Evolutionary conservation across 2,888 invertebrate species (phyloP).

Genomic region (Synergus laeviventris): DNA sequence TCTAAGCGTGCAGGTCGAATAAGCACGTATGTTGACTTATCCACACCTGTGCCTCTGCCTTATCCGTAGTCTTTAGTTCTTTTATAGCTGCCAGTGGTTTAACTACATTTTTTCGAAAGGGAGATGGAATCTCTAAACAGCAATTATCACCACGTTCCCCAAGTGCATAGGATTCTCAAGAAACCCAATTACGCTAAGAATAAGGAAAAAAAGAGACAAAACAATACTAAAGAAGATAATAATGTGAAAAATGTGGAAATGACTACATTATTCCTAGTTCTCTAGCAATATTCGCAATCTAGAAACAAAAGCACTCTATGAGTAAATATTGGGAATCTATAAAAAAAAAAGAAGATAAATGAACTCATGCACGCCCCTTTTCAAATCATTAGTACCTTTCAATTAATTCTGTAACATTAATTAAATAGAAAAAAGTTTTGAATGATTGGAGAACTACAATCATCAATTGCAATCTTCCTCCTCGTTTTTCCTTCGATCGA

Average conservation of each 20-base stretch:
- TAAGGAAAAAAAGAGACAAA: not conserved
- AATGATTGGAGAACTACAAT: not conserved
- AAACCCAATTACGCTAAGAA: constrained; percentile 15
- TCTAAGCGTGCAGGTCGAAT: constrained; percentile 22
- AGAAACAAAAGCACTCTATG: not conserved
- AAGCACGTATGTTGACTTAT: constrained; percentile 34
- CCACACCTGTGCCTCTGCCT: constrained; percentile 36
- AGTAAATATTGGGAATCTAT: too few relatives aligned
- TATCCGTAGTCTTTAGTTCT: constrained; percentile 28
- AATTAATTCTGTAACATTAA: not conserved
- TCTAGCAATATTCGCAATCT: not conserved
- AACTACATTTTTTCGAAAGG: constrained; percentile 39
- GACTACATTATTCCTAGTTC: not conserved
- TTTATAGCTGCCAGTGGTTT: constrained; percentile 33
- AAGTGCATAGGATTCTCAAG: constrained; percentile 11
- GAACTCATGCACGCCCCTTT: not conserved
- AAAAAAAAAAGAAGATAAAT: too few relatives aligned
- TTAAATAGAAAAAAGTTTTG: not conserved
- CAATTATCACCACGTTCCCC: constrained; percentile 32
- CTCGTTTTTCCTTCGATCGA: not conserved
- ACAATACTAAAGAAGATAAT: not conserved
- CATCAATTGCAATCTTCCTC: not conserved
- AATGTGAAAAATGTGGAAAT: not conserved
- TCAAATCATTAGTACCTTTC: not conserved
- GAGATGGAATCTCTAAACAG: constrained; percentile 37